Evolutionary conservation across 1,140 invertebrate species (phyloP).

Genomic region (Procambarus clarkii): DNA sequence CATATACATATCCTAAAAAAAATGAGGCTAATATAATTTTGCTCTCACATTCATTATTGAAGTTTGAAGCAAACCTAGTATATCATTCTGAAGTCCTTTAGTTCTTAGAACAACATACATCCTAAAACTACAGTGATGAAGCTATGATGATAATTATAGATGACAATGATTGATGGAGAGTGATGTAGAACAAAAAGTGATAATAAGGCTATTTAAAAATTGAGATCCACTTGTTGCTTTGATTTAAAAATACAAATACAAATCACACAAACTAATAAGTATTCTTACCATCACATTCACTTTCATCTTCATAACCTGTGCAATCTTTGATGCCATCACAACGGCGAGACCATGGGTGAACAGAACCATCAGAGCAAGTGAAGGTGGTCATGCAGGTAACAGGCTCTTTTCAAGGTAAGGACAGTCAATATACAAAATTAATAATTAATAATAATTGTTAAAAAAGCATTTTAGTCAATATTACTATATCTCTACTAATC

Average conservation of each 20-base stretch:
- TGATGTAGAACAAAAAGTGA: no score
- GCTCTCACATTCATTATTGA: no score
- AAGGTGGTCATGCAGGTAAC: slow-evolving; percentile 68
- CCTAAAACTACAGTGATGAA: no score
- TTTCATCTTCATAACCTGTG: slow-evolving; percentile 75
- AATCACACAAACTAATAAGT: background rate
- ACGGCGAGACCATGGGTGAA: slow-evolving; percentile 78
- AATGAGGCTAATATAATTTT: no score
- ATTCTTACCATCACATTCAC: slow-evolving; percentile 74
- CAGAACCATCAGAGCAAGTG: slow-evolving; percentile 79
- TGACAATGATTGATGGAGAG: no score
- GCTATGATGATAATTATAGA: no score
- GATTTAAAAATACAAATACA: background rate
- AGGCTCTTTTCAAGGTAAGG: slow-evolving; percentile 23
- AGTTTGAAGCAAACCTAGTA: no score
- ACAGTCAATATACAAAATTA: slow-evolving; percentile 4
- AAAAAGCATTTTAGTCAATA: background rate
- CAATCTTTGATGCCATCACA: slow-evolving; percentile 75
- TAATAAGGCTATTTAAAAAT: no score
- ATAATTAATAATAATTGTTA: background rate
- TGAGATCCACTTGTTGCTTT: background rate
- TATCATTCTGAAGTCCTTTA: no score
- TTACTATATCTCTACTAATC: background rate
- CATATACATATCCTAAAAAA: no score
- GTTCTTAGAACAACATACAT: no score